Evolutionary conservation across 2,888 invertebrate species (phyloP), one percentile per base, ranked within the genome.

Genomic region (Teleogryllus oceanicus): DNA sequence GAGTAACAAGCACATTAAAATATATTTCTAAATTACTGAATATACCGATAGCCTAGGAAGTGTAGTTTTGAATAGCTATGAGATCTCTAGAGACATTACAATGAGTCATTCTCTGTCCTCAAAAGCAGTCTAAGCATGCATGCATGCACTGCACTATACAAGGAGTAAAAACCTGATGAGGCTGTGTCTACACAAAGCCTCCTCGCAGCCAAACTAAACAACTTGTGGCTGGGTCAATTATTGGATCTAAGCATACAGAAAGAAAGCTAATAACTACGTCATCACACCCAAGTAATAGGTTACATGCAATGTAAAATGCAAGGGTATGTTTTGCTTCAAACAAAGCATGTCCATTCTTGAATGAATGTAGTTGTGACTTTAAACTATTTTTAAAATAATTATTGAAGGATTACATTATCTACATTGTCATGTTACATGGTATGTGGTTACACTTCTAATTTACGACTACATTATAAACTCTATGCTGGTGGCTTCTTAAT

Each of bases 261-360:
- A 79, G 79, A 80, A 82, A 83, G 83, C 82, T 80, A 80, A 82
- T 24, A 78, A 77, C 81, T 80, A 82, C 80, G 20, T 20, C 24
- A 75, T 81, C 79, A 83, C 81, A 82, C 82, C 80, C 81, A 81
- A 78, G 76, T 79, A 81, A 80, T 81, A 81, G 82, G 80, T 80
- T 78, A 82, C 82, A 82, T 83, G 83, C 83, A 82, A 83, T 82
- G 81, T 82, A 82, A 82, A 82, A 82, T 82, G 82, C 82, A 82
- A 81, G 82, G 82, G 82, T 83, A 80, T 77, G 82, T 83, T 79
- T 82, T 81, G 81, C 81, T 80, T 82, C 62, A 76, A 83, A 83
- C 83, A 83, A 83, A 83, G 82, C 83, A 83, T 80, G 81, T 81
- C 83, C 83, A 83, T 82, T 82, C 83, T 82, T 83, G 81, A 81